A percentile compares a stretch with the other conserved stretches of the same genome.
Conservation (phyloP, 37 sponge, comb jelly and placozoan species). For the Halichondria panicea region DNA sequence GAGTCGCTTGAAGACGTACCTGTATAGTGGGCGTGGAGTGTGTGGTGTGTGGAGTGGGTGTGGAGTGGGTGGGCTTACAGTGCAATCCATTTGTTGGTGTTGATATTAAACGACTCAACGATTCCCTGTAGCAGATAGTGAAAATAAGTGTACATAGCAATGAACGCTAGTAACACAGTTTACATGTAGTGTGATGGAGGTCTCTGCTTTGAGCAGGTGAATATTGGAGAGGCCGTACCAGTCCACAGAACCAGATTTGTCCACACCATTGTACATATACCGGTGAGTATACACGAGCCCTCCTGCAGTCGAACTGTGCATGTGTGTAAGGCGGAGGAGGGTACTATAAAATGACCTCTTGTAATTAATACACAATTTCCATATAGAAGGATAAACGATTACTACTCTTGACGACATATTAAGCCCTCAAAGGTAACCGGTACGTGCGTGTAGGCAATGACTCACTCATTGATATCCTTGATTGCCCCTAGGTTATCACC, state of each 20-base stretch:
- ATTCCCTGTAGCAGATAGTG: slow-evolving; percentile 38
- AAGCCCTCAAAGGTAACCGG: not conserved
- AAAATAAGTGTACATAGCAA: not conserved
- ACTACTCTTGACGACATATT: too few species aligned
- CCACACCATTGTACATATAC: slow-evolving; percentile 64
- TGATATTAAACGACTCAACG: slow-evolving; percentile 79
- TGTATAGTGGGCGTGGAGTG: too few species aligned
- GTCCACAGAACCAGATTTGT: slow-evolving; percentile 40
- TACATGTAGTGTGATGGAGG: slow-evolving; percentile 55
- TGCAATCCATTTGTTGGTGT: slow-evolving; percentile 72
- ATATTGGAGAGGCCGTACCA: slow-evolving; percentile 78
- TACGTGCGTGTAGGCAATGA: too few species aligned
- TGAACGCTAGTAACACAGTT: not conserved
- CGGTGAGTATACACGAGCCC: slow-evolving; percentile 83
- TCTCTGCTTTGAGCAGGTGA: slow-evolving; percentile 40
- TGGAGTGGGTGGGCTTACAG: too few species aligned
- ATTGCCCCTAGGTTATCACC: slow-evolving; percentile 22
- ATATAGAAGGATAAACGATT: too few species aligned
- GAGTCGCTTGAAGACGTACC: slow-evolving; percentile 83
- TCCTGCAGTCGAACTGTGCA: slow-evolving; percentile 65
- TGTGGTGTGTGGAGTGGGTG: too few species aligned
- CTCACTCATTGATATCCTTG: slow-evolving; percentile 34
- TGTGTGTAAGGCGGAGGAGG: not conserved
- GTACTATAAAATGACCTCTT: too few species aligned
- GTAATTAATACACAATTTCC: too few species aligned